phyloP scores from a whole-genome alignment of 1,140 invertebrate species.

The Gonatopus flavifemur region DNA sequence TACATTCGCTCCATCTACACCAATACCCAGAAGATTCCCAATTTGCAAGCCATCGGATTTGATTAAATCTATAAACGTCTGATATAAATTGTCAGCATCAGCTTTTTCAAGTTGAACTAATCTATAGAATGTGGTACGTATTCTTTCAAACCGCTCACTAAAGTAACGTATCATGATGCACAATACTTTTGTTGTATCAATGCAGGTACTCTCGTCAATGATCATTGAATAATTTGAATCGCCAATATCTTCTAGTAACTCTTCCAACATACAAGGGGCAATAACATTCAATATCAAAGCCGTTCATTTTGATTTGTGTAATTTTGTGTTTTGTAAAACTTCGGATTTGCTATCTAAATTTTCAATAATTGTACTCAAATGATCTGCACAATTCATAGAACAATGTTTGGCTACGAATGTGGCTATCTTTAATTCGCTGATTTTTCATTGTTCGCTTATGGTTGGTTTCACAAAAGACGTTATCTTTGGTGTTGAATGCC shows the following conservation, averaged over 20 bases:
- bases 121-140: conserved; percentile 27
- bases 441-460: conserved; percentile 1
- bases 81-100: no score
- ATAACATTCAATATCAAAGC: conserved; percentile 10
- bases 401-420: no score
- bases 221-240: conserved; percentile 5
- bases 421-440: conserved; percentile 4
- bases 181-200: conserved; percentile 15
- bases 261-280: conserved; percentile 10
- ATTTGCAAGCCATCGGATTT: no score
- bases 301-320: conserved; percentile 10
- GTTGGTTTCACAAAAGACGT: no score
- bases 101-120: no score
- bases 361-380: not conserved
- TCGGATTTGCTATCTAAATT: not conserved
- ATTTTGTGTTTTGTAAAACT: not conserved
- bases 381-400: not conserved
- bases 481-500: not conserved
- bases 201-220: no score
- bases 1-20: no score
- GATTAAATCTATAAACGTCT: no score
- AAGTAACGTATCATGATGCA: conserved; percentile 21
- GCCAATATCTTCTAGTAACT: conserved; percentile 11
- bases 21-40: no score
- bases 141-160: conserved; percentile 3